Base-by-base conservation (phyloP, 2,797 vertebrate genomes). In the Astyanax mexicanus region DNA sequence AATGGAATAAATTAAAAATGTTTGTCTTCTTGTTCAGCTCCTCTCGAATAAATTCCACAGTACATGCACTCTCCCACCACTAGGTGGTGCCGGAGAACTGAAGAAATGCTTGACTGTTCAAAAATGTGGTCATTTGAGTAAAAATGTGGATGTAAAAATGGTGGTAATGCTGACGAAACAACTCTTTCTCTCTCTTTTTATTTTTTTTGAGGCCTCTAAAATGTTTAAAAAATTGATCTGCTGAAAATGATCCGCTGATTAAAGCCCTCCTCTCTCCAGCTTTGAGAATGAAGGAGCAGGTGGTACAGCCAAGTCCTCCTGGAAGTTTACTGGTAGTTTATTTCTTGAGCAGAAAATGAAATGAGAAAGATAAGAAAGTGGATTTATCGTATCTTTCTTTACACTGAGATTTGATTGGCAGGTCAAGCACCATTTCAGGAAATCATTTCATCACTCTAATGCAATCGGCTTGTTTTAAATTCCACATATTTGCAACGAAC, bases 381-480 rank as follows among this genome's bases (percentile, higher is more conserved):
- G n/a, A n/a, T n/a, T n/a, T n/a, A n/a, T n/a, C 45, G 8, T 4
- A 25, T 38, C 25, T 25, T 6, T 38, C n/a, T 32, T 38, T 13
- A 49, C 42, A 19, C 44, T 58, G 21, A 35, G 29, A 19, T 6
- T 61, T 73, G 49, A 19, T 6, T 61, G 73, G 58, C 72, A 51
- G 15, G 15, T 74, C 47, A 42, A 80, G 75, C 75, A 69, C 75
- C 72, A 42, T 64, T 64, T 78, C 37, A n/a, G 13, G 27, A 72
- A 67, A 68, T 52, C 27, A 23, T 13, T 70, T 66, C 19, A 75
- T 69, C 62, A 51, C 72, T 57, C 42, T 25, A 0, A 15, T 52
- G 15, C 49, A 10, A 1, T 25, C 68, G 27, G n/a, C 13, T 6
- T 13, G 2, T 17, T 10, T 54, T 38, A 58, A 72, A 37, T 25